Percentiles rank a stretch among this genome's conserved stretches.
These are phyloP conservation scores for Corythaixoides concolor DNA, from an alignment of 2,113 vertebrate genomes.

Conservation along the genomic window DNA sequence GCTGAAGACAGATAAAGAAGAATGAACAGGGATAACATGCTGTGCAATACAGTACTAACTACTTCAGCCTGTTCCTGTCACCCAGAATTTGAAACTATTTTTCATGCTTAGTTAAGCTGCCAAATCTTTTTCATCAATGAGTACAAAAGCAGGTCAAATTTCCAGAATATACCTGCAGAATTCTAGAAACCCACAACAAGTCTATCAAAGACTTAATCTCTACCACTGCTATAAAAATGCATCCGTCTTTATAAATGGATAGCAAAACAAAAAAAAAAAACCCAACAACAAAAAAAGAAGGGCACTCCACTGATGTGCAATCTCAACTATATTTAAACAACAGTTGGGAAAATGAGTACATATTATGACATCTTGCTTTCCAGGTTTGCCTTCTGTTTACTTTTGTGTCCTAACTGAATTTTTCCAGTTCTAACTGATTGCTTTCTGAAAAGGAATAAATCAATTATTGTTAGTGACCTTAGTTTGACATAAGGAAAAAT, in stretches of 20 bases:
- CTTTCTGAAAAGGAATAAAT: background rate
- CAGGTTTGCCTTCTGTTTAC: background rate
- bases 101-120: conserved; percentile 53
- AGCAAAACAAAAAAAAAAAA: background rate
- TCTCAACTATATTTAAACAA: background rate
- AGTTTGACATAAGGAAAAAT: background rate
- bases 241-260: background rate
- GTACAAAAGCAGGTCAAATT: background rate
- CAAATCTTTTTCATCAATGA: conserved; percentile 8
- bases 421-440: background rate
- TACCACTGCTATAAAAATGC: background rate
- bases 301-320: background rate
- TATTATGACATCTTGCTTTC: background rate
- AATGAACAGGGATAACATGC: conserved; percentile 13
- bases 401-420: background rate
- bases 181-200: background rate
- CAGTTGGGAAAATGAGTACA: background rate
- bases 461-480: background rate
- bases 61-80: conserved; percentile 9
- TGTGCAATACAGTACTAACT: conserved; percentile 54
- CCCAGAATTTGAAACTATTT: background rate
- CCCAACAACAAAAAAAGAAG: background rate
- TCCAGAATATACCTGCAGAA: background rate
- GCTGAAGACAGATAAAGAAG: conserved; percentile 48
- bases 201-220: background rate